Evolutionary conservation across 2,797 vertebrate species (phyloP).

Genomic region (Arnoldichthys spilopterus): DNA sequence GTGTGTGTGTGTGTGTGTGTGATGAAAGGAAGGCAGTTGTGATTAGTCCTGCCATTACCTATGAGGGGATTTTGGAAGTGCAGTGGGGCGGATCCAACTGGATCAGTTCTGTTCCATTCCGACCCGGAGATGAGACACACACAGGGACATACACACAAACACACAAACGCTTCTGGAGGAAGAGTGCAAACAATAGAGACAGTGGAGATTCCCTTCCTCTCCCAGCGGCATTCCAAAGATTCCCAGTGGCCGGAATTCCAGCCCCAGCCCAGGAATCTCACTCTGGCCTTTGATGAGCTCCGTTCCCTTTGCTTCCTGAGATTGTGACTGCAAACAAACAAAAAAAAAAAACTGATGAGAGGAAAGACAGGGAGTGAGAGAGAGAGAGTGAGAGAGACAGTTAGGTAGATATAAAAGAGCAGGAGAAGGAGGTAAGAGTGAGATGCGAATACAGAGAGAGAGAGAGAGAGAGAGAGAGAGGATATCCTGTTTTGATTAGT

Average conservation of each 20-base stretch:
- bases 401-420: constrained; percentile 62
- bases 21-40: constrained; percentile 41
- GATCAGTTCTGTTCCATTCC: constrained; percentile 51
- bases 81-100: constrained; percentile 10
- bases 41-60: constrained; percentile 42
- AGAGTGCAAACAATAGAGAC: constrained; percentile 96
- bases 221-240: constrained; percentile 88
- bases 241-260: constrained; percentile 82
- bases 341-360: constrained; percentile 84
- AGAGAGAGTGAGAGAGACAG: constrained; percentile 59
- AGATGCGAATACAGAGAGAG: constrained; percentile 72
- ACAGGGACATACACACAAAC: constrained; percentile 28
- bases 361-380: constrained; percentile 58
- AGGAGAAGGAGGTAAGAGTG: constrained; percentile 63
- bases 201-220: constrained; percentile 99
- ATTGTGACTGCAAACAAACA: constrained; percentile 97
- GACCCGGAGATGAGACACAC: constrained; percentile 49
- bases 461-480: constrained; percentile 84
- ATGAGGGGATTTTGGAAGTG: constrained; percentile 47
- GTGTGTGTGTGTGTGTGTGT: constrained; percentile 39
- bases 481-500: constrained; percentile 99
- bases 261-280: constrained; percentile 67
- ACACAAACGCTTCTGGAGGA: constrained; percentile 74
- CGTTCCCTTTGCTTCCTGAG: constrained; percentile 95
- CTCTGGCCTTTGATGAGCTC: constrained; percentile 97